Conservation (phyloP, 1,140 invertebrate genomes). For the Drosophila persimilis region DNA sequence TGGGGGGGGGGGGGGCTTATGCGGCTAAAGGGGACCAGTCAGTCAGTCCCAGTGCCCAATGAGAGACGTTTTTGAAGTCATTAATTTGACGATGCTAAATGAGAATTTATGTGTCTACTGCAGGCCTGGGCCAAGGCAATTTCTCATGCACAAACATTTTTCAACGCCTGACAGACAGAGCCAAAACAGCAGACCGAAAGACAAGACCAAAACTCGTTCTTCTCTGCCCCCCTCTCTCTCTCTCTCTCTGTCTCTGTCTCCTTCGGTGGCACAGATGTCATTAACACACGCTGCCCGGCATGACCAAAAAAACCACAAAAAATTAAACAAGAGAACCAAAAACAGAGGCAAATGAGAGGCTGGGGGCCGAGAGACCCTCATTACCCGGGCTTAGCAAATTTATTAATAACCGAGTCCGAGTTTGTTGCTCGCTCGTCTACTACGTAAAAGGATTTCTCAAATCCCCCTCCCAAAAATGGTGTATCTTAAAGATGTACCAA, state of each 20-base stretch:
- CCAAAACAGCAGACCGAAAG: conserved; percentile 30
- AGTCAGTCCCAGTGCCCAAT: too few species aligned
- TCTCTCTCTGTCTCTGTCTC: neutral
- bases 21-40: neutral
- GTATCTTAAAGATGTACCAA: too few species aligned
- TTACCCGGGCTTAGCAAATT: conserved; percentile 38
- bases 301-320: conserved; percentile 40
- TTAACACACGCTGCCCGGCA: conserved; percentile 64
- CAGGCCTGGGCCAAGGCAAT: conserved; percentile 56
- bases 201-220: conserved; percentile 51
- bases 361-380: conserved; percentile 21
- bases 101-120: conserved; percentile 78
- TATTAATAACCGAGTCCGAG: conserved; percentile 38
- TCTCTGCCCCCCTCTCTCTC: neutral
- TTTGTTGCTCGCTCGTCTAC: conserved; percentile 5
- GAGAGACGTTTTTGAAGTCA: conserved; percentile 58
- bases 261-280: conserved; percentile 58
- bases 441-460: conserved; percentile 50
- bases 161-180: conserved; percentile 55
- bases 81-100: conserved; percentile 79
- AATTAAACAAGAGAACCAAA: conserved; percentile 25
- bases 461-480: neutral
- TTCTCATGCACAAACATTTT: conserved; percentile 76
- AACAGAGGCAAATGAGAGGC: neutral
- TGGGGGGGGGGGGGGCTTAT: neutral